Evolutionary conservation across 2,888 invertebrate genomes (phyloP), one percentile per base, ranked within the genome.

Genomic region (Azorinus chamasolen): DNA sequence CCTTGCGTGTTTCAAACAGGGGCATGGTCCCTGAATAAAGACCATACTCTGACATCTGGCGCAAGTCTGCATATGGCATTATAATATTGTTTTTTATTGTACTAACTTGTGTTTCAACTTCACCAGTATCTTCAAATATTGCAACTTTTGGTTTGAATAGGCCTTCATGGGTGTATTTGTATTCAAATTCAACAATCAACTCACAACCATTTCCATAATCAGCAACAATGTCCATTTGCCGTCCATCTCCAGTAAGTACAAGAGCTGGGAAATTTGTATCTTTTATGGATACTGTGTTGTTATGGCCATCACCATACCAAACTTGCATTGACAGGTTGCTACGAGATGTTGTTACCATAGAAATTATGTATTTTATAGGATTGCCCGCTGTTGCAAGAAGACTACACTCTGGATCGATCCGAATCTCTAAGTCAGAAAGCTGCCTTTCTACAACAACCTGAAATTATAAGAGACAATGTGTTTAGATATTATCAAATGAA

Each of bases 121-220:
- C 32, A 32, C 32, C 10, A 10, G 5, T 32, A 25, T 18, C 27
- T 27, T 66, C 65, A 32, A 63, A 74, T 14, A 87, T 71, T 8
- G 55, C 62, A 18, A 84, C 71, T 3, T 39, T 57, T 0, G 89
- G 86, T 25, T 39, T 46, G 58, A 74, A 90, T 2, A 51, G 54
- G 1, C 88, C 89, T 61, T 88, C 85, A 8, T 53, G 32, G 10
- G 5, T 32, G 73, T 85, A 90, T 0, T 43, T 37, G 64, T 89
- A 83, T 10, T 85, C 64, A 71, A 90, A 88, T 57, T 87, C 74
- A 8, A 89, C 69, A 8, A 73, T 70, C 18, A 90, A 66, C 22
- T 62, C 70, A 70, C 90, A 90, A 1, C 88, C 87, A 3, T 83
- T 82, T 0, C 88, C 89, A 58, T 90, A 90, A 63, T 83, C 87